Evolutionary conservation across 2,797 vertebrate genomes (phyloP), one percentile per base, ranked within the genome.

Genomic region (Gobionotothen gibberifrons): DNA sequence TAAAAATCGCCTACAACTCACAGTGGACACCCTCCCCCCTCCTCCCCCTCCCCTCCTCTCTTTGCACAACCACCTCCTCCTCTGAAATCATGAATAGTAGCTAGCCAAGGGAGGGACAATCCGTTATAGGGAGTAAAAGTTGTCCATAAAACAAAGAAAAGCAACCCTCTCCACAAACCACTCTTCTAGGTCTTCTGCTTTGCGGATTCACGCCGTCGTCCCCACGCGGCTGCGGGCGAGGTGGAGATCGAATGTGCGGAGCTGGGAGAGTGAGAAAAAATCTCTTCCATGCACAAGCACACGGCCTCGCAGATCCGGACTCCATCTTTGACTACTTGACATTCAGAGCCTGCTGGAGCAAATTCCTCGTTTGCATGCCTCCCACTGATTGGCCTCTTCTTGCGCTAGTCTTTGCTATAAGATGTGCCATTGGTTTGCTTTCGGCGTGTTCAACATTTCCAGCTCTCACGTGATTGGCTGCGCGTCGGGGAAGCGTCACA

Each of bases 321-420:
- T 98, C 97, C 98, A 98, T 98, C 96, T 99, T 98, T 98, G 96
- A 97, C 96, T 96, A 93, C 94, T 97, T 98, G 97, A 98, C 97
- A 97, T 97, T 97, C 96, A 95, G 92, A 94, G 95, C 94, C 94
- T 91, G 96, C 92, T 92, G 91, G 94, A 95, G 94, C 95, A 90
- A 88, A 94, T 93, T 90, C 95, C 91, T 95, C 76, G 94, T 96
- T 90, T 96, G 95, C 97, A 96, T 96, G 93, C 90, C 86, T 69
- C 78, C 59, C 87, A 60, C 81, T 90, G 90, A 98, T 98, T 99
- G 97, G 98, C 79, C 83, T 36, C 73, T 72, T 89, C 93, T 49
- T 94, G 95, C 95, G 96, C 96, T 95, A 96, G 95, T 95, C 95
- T 95, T 90, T 92, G 93, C 94, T 92, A 83, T 79, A 51, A 82